Percentiles rank a stretch among this genome's conserved stretches.
phyloP scores from a whole-genome alignment of 2,888 invertebrate species.

The Andrena haemorrhoa region DNA sequence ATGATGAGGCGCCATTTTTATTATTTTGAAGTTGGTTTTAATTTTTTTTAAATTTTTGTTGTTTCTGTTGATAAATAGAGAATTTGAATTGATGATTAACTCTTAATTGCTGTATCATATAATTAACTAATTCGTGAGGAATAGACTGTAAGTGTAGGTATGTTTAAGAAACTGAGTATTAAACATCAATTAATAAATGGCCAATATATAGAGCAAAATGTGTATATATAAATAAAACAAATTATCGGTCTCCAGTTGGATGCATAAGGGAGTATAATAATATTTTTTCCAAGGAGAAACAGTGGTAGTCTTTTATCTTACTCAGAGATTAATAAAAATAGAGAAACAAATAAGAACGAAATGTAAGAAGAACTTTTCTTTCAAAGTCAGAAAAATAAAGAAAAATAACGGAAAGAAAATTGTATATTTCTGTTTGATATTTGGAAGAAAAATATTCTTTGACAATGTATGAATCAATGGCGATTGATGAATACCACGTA shows the following conservation, averaged over 20 bases:
- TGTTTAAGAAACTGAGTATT: too few species aligned
- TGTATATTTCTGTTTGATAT: too few species aligned
- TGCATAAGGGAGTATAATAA: not conserved
- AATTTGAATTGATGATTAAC: too few species aligned
- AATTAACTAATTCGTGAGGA: too few species aligned
- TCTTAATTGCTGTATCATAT: too few species aligned
- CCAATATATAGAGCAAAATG: not conserved
- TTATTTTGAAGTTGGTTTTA: too few species aligned
- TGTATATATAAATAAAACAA: too few species aligned
- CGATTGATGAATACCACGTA: conserved; percentile 5
- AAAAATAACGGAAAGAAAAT: not conserved
- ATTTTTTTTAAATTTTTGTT: too few species aligned
- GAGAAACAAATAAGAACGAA: not conserved
- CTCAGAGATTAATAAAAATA: not conserved
- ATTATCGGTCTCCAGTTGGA: not conserved
- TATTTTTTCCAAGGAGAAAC: not conserved
- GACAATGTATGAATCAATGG: not conserved
- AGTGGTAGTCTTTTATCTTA: not conserved
- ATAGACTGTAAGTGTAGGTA: too few species aligned
- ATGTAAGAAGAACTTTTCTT: not conserved
- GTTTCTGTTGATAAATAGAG: too few species aligned
- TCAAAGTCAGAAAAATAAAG: not conserved
- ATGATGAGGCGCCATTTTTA: too few species aligned
- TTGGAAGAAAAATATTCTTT: not conserved
- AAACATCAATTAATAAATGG: too few species aligned